These are phyloP conservation scores for Sarcophaga subvicina DNA, from an alignment of 2,888 invertebrate species.

Conservation along the genomic window DNA sequence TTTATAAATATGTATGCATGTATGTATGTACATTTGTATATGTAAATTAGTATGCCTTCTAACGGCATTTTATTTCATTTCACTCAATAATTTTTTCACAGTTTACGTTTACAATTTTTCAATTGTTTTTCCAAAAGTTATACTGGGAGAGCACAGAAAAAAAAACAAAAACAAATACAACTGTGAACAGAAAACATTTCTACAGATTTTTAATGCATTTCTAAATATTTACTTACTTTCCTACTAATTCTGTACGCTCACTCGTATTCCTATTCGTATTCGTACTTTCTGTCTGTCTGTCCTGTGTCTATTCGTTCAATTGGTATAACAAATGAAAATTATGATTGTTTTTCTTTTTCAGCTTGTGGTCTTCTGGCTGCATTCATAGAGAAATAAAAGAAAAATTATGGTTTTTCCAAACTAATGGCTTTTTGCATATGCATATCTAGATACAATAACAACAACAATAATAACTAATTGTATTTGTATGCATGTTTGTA, in stretches of 20 bases:
- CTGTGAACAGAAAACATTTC: constrained; percentile 23
- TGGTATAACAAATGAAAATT: not conserved
- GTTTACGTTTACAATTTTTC: not conserved
- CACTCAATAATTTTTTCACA: constrained; percentile 7
- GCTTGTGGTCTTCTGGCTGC: not conserved
- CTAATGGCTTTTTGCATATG: constrained; percentile 49
- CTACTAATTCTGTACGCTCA: not conserved
- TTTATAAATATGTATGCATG: not conserved
- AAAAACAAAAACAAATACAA: not conserved
- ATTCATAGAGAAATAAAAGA: not conserved
- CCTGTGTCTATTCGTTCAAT: too few species aligned
- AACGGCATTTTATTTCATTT: not conserved
- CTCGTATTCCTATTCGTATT: not conserved
- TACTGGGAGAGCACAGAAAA: not conserved
- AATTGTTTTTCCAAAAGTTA: too few species aligned
- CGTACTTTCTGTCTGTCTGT: too few species aligned
- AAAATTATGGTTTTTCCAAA: constrained; percentile 45
- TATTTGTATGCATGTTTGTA: too few species aligned
- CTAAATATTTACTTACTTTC: constrained; percentile 32
- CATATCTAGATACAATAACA: not conserved
- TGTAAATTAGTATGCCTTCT: not conserved
- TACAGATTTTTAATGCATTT: constrained; percentile 28
- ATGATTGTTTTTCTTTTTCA: constrained; percentile 15
- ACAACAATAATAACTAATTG: constrained; percentile 60
- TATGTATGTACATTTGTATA: not conserved